Conservation (phyloP, 2,888 invertebrate genomes). For the Hypomecis atomaria region DNA sequence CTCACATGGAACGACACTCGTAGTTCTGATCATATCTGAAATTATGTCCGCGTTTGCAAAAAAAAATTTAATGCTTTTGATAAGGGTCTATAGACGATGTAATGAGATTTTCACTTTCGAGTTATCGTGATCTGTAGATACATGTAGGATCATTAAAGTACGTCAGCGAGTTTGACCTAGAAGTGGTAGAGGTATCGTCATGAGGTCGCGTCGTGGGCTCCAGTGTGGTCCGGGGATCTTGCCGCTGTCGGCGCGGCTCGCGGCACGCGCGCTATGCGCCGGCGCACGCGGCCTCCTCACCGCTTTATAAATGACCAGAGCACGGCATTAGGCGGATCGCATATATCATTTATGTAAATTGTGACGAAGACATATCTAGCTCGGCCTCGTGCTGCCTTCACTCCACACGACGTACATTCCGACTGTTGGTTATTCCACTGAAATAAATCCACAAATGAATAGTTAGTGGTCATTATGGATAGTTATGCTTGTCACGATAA, state of each 20-base stretch:
- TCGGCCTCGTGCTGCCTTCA: slow-evolving; percentile 70
- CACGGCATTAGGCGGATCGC: slow-evolving; percentile 80
- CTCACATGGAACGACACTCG: slow-evolving; percentile 58
- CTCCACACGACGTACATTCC: slow-evolving; percentile 80
- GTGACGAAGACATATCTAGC: slow-evolving; percentile 84
- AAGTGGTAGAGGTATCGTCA: slow-evolving; percentile 52
- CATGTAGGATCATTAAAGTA: slow-evolving; percentile 59
- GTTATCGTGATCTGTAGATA: slow-evolving; percentile 53
- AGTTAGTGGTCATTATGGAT: slow-evolving; percentile 53
- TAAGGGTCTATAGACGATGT: slow-evolving; percentile 12
- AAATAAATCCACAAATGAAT: slow-evolving; percentile 67
- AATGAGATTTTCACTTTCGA: slow-evolving; percentile 28
- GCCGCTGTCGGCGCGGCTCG: slow-evolving; percentile 69
- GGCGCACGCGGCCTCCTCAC: slow-evolving; percentile 64
- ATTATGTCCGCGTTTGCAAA: slow-evolving; percentile 45
- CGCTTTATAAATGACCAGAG: slow-evolving; percentile 80
- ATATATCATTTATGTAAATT: slow-evolving; percentile 85
- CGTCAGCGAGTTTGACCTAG: slow-evolving; percentile 75
- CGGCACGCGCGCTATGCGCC: slow-evolving; percentile 81
- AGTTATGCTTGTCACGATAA: slow-evolving; percentile 54
- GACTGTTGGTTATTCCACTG: slow-evolving; percentile 62
- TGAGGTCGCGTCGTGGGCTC: slow-evolving; percentile 50
- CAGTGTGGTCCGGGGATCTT: slow-evolving; percentile 74
- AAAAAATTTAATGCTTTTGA: slow-evolving; percentile 39
- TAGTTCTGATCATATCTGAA: slow-evolving; percentile 45